Evolutionary conservation across 2,113 vertebrate species (phyloP).

Genomic region (Lucifuga dentata): DNA sequence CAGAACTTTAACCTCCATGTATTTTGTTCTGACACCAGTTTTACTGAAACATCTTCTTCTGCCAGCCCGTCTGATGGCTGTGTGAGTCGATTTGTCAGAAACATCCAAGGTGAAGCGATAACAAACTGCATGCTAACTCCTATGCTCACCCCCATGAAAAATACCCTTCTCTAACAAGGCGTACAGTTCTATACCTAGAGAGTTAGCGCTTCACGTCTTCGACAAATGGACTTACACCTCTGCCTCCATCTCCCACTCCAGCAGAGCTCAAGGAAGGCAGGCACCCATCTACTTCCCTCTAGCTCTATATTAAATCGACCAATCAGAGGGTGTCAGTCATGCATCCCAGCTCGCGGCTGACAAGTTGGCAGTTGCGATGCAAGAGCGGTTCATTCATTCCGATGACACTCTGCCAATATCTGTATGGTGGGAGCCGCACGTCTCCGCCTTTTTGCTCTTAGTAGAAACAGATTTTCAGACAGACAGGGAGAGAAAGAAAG

Average conservation of each 20-base stretch:
- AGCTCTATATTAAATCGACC: conserved; percentile 84
- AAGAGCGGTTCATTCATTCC: conserved; percentile 84
- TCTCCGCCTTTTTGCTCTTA: conserved; percentile 67
- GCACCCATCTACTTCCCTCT: conserved; percentile 69
- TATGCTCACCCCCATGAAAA: conserved; percentile 22
- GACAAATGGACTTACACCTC: conserved; percentile 85
- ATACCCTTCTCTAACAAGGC: conserved; percentile 79
- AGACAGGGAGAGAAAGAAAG: conserved; percentile 55
- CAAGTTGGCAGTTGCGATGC: conserved; percentile 83
- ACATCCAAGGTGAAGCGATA: conserved; percentile 65
- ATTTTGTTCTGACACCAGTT: conserved; percentile 54
- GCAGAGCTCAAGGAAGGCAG: conserved; percentile 71
- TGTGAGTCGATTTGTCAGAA: conserved; percentile 75
- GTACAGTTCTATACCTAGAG: conserved; percentile 77
- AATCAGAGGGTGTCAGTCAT: conserved; percentile 85
- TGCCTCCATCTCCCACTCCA: conserved; percentile 68
- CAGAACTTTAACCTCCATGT: conserved; percentile 45
- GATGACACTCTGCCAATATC: conserved; percentile 87
- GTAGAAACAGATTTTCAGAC: conserved; percentile 68
- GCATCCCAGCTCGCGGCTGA: conserved; percentile 80
- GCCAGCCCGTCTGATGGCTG: conserved; percentile 63
- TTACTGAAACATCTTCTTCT: conserved; percentile 71
- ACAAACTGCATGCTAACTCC: conserved; percentile 77
- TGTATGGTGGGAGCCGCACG: conserved; percentile 64
- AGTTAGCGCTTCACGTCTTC: conserved; percentile 84